Evolutionary conservation across 2,888 invertebrate genomes (phyloP).

Genomic region (Torymus tubicola): DNA sequence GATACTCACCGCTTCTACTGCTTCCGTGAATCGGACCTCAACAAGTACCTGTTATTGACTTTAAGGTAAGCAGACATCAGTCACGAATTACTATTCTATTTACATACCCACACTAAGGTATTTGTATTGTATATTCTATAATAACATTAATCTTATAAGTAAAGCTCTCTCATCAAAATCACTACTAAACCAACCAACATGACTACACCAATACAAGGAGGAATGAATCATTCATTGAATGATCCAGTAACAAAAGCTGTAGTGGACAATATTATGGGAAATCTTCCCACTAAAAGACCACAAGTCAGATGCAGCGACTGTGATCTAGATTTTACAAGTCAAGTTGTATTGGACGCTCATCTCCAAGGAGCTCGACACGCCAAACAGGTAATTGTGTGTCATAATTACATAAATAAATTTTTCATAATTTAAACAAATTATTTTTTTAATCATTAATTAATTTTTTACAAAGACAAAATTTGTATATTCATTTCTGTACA

Average conservation of each 20-base stretch:
- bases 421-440: too few species aligned
- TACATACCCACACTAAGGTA: too few species aligned
- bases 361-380: slow-evolving; percentile 74
- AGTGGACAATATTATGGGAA: slow-evolving; percentile 77
- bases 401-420: neutral
- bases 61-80: slow-evolving; percentile 7
- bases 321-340: slow-evolving; percentile 76
- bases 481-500: too few species aligned
- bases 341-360: slow-evolving; percentile 77
- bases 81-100: neutral
- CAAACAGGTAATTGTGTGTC: slow-evolving; percentile 68
- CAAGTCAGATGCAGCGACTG: slow-evolving; percentile 76
- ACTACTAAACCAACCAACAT: slow-evolving; percentile 34
- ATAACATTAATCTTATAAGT: slow-evolving; percentile 6
- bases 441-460: too few species aligned
- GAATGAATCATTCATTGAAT: slow-evolving; percentile 61
- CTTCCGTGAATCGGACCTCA: slow-evolving; percentile 35
- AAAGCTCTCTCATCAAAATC: neutral
- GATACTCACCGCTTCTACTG: neutral
- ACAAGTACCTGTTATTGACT: slow-evolving; percentile 20
- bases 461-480: too few species aligned
- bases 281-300: slow-evolving; percentile 75
- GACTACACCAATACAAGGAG: slow-evolving; percentile 23
- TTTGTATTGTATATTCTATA: neutral
- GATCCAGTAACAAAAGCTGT: slow-evolving; percentile 77